Evolutionary conservation across 2,113 vertebrate genomes (phyloP).

Genomic region (Pangasianodon hypophthalmus): DNA sequence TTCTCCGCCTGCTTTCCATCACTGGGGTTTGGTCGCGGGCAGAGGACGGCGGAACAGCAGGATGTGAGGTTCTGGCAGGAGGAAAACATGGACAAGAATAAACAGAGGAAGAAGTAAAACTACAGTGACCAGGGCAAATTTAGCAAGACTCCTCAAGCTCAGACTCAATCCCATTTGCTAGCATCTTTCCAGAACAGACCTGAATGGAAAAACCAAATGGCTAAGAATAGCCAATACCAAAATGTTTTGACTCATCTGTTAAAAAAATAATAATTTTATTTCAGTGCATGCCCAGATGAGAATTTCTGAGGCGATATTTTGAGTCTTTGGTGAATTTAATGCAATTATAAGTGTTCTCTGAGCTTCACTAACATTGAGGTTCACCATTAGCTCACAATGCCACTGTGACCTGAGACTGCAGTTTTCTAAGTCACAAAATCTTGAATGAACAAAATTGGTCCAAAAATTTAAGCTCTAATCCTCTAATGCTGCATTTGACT

Average conservation of each 20-base stretch:
- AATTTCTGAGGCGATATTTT: neutral
- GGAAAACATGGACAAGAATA: neutral
- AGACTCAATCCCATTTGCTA: neutral
- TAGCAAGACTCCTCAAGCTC: neutral
- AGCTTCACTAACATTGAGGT: neutral
- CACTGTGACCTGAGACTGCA: neutral
- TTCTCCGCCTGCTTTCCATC: neutral
- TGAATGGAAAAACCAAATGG: too few species aligned
- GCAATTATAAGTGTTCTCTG: neutral
- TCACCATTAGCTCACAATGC: neutral
- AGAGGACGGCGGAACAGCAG: slow-evolving; percentile 75
- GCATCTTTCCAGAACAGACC: neutral
- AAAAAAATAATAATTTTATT: too few species aligned
- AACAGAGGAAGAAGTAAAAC: neutral
- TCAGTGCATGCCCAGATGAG: neutral
- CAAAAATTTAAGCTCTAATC: neutral
- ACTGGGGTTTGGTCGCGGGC: slow-evolving; percentile 48
- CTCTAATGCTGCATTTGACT: neutral
- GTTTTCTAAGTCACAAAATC: neutral
- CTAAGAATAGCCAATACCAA: neutral
- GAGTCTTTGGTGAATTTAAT: neutral
- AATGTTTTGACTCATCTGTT: neutral
- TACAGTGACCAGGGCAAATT: neutral
- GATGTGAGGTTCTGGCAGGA: slow-evolving; percentile 74
- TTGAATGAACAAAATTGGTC: neutral